Conservation (phyloP, 1,140 invertebrate species). For the Drosophila busckii region DNA sequence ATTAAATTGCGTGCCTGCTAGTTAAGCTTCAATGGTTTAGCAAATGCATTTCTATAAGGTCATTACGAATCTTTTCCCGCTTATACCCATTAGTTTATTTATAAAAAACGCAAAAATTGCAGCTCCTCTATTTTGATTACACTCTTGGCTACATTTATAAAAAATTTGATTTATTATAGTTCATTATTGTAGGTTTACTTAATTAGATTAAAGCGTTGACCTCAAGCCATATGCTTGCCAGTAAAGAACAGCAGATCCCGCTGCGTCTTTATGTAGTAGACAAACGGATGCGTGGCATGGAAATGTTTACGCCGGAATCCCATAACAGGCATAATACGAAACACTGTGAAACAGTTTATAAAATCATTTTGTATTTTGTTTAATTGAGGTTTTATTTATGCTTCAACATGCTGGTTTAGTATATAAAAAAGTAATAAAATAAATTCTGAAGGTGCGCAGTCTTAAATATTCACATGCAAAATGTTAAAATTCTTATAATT, state of each 20-base stretch:
- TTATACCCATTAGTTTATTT: too few relatives aligned
- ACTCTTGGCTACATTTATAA: too few relatives aligned
- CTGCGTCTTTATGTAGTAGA: slow-evolving; percentile 37
- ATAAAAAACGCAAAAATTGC: too few relatives aligned
- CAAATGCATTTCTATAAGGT: slow-evolving; percentile 50
- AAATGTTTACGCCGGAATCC: slow-evolving; percentile 40
- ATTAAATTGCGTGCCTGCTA: slow-evolving; percentile 32
- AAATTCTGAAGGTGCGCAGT: slow-evolving; percentile 20
- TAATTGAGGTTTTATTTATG: not conserved
- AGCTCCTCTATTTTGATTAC: too few relatives aligned
- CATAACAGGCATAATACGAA: slow-evolving; percentile 51
- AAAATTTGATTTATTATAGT: too few relatives aligned
- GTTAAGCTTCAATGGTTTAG: slow-evolving; percentile 32
- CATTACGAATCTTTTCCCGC: slow-evolving; percentile 34
- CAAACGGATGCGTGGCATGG: slow-evolving; percentile 46
- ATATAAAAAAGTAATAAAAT: slow-evolving; percentile 26
- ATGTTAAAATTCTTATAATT: slow-evolving; percentile 2
- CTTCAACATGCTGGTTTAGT: slow-evolving; percentile 40
- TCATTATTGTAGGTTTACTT: too few relatives aligned
- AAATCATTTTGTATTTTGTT: slow-evolving; percentile 2
- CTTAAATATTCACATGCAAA: slow-evolving; percentile 3
- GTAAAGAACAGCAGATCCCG: slow-evolving; percentile 36
- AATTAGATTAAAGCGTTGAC: too few relatives aligned
- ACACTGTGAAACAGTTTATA: slow-evolving; percentile 23
- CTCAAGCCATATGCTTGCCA: slow-evolving; percentile 34